Conservation (phyloP, 2,797 vertebrate genomes). For the Ctenopoma kingsleyae region DNA sequence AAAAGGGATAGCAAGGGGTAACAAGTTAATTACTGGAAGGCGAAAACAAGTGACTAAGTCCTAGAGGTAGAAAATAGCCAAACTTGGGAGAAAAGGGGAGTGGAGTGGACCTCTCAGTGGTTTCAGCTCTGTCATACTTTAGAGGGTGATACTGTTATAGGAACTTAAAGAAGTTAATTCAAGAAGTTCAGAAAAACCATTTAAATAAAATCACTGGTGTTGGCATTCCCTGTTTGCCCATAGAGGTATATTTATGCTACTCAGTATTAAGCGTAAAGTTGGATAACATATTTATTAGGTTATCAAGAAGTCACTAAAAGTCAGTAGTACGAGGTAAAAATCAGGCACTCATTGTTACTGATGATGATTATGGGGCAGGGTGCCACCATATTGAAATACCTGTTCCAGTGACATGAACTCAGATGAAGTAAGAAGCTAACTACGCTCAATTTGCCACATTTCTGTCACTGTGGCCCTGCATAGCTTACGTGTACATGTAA, state of each 20-base stretch:
- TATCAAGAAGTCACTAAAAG: background rate
- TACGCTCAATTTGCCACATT: background rate
- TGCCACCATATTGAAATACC: constrained; percentile 4
- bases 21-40: background rate
- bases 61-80: constrained; percentile 1
- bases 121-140: too few relatives aligned
- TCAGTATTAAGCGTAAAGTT: too few relatives aligned
- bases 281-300: too few relatives aligned
- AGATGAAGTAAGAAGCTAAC: background rate
- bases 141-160: background rate
- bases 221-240: background rate
- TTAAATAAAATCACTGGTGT: too few relatives aligned
- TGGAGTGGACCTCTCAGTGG: background rate
- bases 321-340: background rate
- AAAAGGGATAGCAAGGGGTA: background rate
- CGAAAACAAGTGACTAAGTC: constrained; percentile 2
- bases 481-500: background rate
- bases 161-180: background rate
- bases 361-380: background rate
- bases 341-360: background rate
- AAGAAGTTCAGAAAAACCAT: too few relatives aligned
- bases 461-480: background rate
- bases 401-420: constrained; percentile 4
- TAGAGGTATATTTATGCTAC: constrained; percentile 1
- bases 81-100: background rate